These are phyloP conservation scores for Ptilonorhynchus violaceus DNA, from an alignment of 2,113 vertebrate genomes.

Conservation along the genomic window DNA sequence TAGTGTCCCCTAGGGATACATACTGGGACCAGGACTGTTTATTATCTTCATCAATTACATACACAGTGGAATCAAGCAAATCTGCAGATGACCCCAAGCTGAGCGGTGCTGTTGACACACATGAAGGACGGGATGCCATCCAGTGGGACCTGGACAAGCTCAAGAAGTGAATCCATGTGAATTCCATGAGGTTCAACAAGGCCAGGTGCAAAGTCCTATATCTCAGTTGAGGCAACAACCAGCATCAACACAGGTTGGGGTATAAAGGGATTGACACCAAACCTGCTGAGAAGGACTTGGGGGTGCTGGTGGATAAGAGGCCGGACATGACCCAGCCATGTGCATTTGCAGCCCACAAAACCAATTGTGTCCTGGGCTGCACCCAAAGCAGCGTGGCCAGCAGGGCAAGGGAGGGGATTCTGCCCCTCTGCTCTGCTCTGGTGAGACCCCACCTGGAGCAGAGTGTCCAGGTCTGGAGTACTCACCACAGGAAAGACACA, in stretches of 20 bases:
- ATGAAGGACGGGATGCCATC: not conserved
- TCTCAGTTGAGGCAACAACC: not conserved
- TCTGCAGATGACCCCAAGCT: not conserved
- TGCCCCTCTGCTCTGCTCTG: not conserved
- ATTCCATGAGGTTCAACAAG: not conserved
- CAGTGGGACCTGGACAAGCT: not conserved
- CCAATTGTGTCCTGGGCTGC: fast-evolving
- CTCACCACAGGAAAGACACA: not conserved
- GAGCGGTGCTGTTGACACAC: fast-evolving
- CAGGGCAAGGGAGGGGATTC: not conserved
- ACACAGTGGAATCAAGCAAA: not conserved
- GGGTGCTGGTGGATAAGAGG: fast-evolving
- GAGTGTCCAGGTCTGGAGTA: not conserved
- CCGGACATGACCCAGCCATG: not conserved
- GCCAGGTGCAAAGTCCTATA: not conserved
- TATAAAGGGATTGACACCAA: not conserved
- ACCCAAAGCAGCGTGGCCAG: fast-evolving
- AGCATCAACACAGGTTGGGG: not conserved
- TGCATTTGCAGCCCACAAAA: not conserved
- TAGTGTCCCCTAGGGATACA: too few relatives aligned
- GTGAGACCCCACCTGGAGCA: not conserved
- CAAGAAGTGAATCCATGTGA: not conserved
- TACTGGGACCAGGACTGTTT: not conserved
- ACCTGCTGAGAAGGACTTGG: fast-evolving
- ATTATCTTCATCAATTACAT: not conserved